A percentile compares a stretch with the other conserved stretches of the same genome.
Conservation (phyloP, 2,797 vertebrate species). For the Silurus lanzhouensis region DNA sequence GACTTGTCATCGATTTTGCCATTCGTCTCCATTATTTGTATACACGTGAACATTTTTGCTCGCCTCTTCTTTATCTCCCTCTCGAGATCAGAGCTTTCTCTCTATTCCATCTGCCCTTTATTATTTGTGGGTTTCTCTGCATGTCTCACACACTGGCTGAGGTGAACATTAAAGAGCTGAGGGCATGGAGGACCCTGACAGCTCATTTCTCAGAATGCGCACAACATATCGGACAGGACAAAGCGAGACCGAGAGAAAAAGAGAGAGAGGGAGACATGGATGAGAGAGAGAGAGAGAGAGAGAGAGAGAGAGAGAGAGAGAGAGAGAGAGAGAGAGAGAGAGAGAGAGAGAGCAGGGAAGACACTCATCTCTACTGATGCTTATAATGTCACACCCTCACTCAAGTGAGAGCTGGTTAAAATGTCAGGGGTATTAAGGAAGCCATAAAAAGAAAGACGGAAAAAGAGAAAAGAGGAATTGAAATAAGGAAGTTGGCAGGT, state of each 20-base stretch:
- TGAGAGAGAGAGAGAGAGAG: not conserved
- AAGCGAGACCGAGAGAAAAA: not conserved
- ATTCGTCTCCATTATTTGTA: not conserved
- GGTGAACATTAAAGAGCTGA: slow-evolving; percentile 37
- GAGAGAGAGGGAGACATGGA: not conserved
- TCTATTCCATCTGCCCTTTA: slow-evolving; percentile 42
- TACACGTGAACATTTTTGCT: not conserved
- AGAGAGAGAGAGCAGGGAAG: not conserved
- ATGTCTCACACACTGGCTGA: slow-evolving; percentile 25
- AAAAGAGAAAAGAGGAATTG: not conserved
- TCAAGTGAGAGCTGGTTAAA: not conserved
- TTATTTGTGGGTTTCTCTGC: not conserved
- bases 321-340: not conserved
- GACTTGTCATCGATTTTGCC: slow-evolving; percentile 16
- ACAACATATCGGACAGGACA: slow-evolving; percentile 25
- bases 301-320: not conserved
- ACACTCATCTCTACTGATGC: not conserved
- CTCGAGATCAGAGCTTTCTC: not conserved
- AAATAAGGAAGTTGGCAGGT: not conserved
- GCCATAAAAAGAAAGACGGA: not conserved
- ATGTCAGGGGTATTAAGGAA: too few relatives aligned
- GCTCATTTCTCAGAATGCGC: slow-evolving; percentile 14
- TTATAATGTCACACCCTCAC: not conserved
- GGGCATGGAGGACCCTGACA: slow-evolving; percentile 7
- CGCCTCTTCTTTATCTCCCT: not conserved